Conservation (phyloP, 2,797 vertebrate species). For the Argentina silus region DNA sequence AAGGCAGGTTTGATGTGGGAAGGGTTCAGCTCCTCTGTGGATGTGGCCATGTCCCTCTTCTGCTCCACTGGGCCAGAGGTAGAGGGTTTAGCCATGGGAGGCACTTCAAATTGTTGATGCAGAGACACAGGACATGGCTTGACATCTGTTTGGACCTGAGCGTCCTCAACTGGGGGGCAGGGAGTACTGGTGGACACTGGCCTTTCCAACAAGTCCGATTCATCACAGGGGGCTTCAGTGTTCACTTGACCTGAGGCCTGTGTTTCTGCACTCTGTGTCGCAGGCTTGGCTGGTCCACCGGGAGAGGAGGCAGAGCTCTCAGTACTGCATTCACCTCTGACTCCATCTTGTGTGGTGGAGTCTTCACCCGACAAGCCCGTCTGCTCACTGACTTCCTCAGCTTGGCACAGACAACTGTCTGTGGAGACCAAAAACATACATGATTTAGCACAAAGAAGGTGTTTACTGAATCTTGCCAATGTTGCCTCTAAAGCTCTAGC, state of each 20-base stretch:
- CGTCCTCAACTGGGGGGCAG: slow-evolving; percentile 50
- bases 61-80: slow-evolving; percentile 25
- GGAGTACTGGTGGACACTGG: slow-evolving; percentile 25
- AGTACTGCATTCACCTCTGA: slow-evolving; percentile 17
- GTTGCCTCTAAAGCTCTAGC: background rate
- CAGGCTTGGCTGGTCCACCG: slow-evolving; percentile 4
- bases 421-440: background rate
- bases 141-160: slow-evolving; percentile 59
- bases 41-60: slow-evolving; percentile 69
- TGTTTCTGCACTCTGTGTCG: slow-evolving; percentile 46
- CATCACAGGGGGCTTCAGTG: slow-evolving; percentile 42
- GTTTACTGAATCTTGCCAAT: background rate
- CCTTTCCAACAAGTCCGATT: slow-evolving; percentile 28
- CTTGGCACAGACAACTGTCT: slow-evolving; percentile 40
- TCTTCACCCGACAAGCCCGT: slow-evolving; percentile 32
- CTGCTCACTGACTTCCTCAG: slow-evolving; percentile 36
- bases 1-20: slow-evolving; percentile 19
- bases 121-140: slow-evolving; percentile 28
- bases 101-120: slow-evolving; percentile 19
- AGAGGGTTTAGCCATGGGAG: background rate
- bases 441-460: slow-evolving; percentile 5
- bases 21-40: slow-evolving; percentile 62
- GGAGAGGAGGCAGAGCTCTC: slow-evolving; percentile 25
- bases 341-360: slow-evolving; percentile 10
- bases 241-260: slow-evolving; percentile 51